These are phyloP conservation scores for Chloebia gouldiae DNA, from an alignment of 2,113 vertebrate genomes.

Conservation along the genomic window DNA sequence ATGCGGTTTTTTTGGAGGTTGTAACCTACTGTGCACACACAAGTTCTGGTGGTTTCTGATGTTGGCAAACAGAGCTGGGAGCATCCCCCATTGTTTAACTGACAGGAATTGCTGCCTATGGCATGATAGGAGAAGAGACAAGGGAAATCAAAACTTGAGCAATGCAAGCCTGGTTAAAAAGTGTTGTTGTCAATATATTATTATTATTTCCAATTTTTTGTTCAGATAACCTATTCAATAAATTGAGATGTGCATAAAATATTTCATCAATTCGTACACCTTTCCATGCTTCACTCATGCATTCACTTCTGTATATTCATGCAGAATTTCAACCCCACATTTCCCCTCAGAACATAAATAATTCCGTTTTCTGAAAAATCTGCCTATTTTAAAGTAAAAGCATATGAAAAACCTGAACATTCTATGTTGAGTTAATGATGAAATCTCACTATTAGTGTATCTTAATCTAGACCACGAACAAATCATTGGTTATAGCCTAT, in stretches of 20 bases:
- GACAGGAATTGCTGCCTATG: slow-evolving; percentile 91
- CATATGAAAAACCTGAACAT: neutral
- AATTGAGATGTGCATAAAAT: neutral
- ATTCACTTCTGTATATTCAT: neutral
- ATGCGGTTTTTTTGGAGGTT: slow-evolving; percentile 89
- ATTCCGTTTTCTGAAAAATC: neutral
- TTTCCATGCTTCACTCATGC: neutral
- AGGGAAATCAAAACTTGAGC: neutral
- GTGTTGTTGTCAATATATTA: rapidly evolving
- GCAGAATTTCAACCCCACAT: rapidly evolving
- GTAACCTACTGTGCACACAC: slow-evolving; percentile 94
- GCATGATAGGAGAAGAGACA: neutral
- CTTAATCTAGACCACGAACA: neutral
- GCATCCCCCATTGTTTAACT: slow-evolving; percentile 93
- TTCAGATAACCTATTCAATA: neutral
- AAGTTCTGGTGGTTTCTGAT: slow-evolving; percentile 91
- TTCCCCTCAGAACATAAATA: neutral
- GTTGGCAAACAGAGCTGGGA: slow-evolving; percentile 96
- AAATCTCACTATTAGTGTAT: neutral
- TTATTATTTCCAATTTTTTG: neutral
- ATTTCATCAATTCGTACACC: neutral
- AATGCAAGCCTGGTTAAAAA: neutral
- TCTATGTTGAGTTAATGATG: neutral
- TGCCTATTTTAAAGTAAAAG: neutral
- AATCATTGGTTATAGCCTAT: neutral